Base-by-base conservation (phyloP, 2,113 vertebrate genomes). In the Ovibos moschatus region DNA sequence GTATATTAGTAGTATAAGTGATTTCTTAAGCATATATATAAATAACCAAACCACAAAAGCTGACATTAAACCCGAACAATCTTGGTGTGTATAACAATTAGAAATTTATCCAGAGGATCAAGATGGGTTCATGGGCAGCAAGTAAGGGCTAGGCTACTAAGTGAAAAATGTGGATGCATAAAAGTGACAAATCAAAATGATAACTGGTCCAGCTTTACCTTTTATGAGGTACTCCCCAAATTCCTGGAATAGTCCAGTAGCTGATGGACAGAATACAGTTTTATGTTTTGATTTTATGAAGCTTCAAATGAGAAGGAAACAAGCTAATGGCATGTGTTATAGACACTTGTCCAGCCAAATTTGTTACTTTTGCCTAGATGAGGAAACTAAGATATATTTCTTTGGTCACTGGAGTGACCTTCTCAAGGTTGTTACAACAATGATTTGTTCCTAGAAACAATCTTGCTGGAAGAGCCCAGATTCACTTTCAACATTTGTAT, bases 41-140 rank as follows among this genome's bases (percentile, higher is more conserved):
- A n/a, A 21, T 50, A 93, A 94, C 85, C 50, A 93, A 93, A 45
- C 76, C 62, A 53, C 93, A 91, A 89, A 97, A 50, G 21, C 82
- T 82, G 45, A 58, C 45, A 67, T 82, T 83, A 84, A 92, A 90
- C 51, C 40, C 36, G 60, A 91, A 87, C 40, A 53, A 93, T 97
- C 81, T 64, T 74, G 71, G 81, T 94, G 84, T 95, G 82, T 87
- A 17, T 45, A 76, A 95, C 71, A 97, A 83, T 23, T 84, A 78
- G 94, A 97, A 96, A 92, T 89, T 89, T 96, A 96, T 91, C 89
- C 95, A 93, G 60, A 96, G 40, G 51, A 93, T 79, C 81, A 64
- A 74, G 92, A 58, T 67, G 57, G 28, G 97, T 60, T 76, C 55
- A 83, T 15, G 25, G 51, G 74, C 51, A 28, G 13, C 50, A 33